Evolutionary conservation across 92 coral and sea anemone genomes (phyloP), one percentile per base, ranked within the genome.

Genomic region (Pocillopora meandrina): DNA sequence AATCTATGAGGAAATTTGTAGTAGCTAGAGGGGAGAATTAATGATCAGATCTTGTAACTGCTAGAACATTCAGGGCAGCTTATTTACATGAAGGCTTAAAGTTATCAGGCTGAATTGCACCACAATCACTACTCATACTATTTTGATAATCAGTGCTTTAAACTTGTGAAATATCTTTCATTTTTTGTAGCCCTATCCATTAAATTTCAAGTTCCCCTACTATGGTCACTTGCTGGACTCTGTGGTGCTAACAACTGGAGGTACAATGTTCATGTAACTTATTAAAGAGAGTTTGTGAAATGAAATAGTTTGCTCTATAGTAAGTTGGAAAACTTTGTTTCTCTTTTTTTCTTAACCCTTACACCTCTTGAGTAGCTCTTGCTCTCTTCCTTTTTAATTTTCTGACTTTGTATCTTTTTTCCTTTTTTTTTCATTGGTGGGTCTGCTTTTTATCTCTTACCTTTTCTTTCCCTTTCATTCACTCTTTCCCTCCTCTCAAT

Each of bases 161-260:
- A 47, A 23, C 13, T 13, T 66, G 42, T 18, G 61, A 10, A 20
- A 20, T 10, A 66, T 20, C 9, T 33, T 74, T 52, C 52, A 42
- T 42, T 55, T 72, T 82, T 71, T 55, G 23, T 42, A 83, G 86
- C 10, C 10, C n/a, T 4, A 61, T 8, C 31, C 61, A 31, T 31
- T 77, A 63, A 86, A 49, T 11, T 93, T 93, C 75, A 70, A 77
- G 74, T 93, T 93, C 63, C 95, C 95, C 14, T 94, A 87, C 66
- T 94, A 94, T 78, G 98, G 98, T 47, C 98, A 94, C 77, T 84
- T 89, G 2, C 76, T 94, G 23, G 76, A 84, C 34, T 78, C 88
- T 76, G 89, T 90, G 23, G 56, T 91, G 59, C 80, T 94, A 12
- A 89, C 95, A 64, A 88, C 92, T n/a, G 95, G 90, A 94, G 98